Base-by-base conservation (phyloP, 2,113 vertebrate species). In the Chaenogobius annularis region DNA sequence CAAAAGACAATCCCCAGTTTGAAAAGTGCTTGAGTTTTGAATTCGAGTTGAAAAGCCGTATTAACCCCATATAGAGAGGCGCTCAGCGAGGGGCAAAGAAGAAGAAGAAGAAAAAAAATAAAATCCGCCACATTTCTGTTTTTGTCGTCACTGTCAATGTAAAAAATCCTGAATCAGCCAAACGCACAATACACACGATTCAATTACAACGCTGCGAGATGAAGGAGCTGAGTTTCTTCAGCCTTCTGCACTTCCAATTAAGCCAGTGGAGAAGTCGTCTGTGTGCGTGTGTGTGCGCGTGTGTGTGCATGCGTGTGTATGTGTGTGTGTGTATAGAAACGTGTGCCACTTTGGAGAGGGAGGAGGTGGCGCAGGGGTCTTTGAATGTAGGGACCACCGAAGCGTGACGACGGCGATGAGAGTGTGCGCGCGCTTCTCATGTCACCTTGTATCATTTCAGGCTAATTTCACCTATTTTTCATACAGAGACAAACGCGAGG, bases 181-280 rank as follows among this genome's bases (percentile, higher is more conserved):
- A 86, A 85, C 64, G 72, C 72, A 75, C 75, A 61, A 65, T 54
- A 69, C 72, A 69, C 82, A 72, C 43, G 85, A 92, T 92, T 92
- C 89, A 92, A 92, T 92, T 92, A 92, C 89, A 86, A 83, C 80
- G 84, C 89, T 83, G 89, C 90, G 89, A 90, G 89, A 92, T 92
- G 90, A 92, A 92, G 90, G 87, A 1, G 55, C 87, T 87, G 90
- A 90, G 86, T 90, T 35, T 90, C 79, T 89, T 87, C 89, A 89
- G 90, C 90, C 89, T 92, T 90, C 89, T 90, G 90, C 90, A 90
- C 83, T 92, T 90, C 90, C 89, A 92, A 92, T 92, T 92, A 92
- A 90, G 86, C 82, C 63, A 3, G 63, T 11, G 66, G 47, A 68
- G 22, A 58, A 56, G 74, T 65, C 8, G n/a, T 77, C 70, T 79